Conservation (phyloP, 2,113 vertebrate species). For the Peromyscus polionotus region DNA sequence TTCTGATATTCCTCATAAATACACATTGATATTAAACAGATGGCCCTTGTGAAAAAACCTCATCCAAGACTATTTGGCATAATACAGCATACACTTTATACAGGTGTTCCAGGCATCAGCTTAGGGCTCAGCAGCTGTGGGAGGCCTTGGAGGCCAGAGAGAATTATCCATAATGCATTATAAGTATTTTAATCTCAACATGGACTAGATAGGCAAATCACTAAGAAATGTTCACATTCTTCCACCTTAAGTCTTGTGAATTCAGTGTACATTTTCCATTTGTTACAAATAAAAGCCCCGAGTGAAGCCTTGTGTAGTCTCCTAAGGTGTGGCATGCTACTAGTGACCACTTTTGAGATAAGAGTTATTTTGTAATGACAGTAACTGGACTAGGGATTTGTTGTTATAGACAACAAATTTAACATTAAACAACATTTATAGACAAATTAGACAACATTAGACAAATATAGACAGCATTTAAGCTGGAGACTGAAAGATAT, state of each 20-base stretch:
- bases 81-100: background rate
- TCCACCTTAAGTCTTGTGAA: background rate
- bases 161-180: background rate
- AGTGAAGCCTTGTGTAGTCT: background rate
- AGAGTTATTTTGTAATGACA: background rate
- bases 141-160: background rate
- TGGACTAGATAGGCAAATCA: background rate
- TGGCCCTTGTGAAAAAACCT: background rate
- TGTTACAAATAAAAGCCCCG: background rate
- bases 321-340: background rate
- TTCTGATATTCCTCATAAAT: background rate
- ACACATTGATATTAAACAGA: background rate
- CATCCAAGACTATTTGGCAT: background rate
- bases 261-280: background rate
- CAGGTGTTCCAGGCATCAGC: background rate
- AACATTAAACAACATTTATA: too few relatives aligned
- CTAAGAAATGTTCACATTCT: background rate
- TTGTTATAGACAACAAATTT: background rate
- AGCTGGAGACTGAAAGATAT: background rate
- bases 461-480: too few relatives aligned
- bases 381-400: background rate
- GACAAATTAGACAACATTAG: too few relatives aligned
- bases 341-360: background rate
- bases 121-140: background rate
- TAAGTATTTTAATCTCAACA: background rate